phyloP scores from a whole-genome alignment of 2,113 vertebrate species.

The Oreochromis aureus region DNA sequence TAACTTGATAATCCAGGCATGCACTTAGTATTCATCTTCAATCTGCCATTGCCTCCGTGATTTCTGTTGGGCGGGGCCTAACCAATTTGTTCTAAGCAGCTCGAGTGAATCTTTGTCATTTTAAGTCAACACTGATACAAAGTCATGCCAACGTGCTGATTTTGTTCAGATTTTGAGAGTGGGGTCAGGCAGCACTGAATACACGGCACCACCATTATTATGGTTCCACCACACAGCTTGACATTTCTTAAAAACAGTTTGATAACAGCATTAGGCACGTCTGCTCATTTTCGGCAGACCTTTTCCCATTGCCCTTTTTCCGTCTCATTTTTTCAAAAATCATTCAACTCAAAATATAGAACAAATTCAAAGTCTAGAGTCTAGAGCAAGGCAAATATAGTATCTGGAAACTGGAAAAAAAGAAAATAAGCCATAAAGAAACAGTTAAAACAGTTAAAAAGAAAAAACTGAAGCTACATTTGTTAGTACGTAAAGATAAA shows the following conservation, averaged over 20 bases:
- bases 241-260: neutral
- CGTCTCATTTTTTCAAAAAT: neutral
- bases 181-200: neutral
- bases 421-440: neutral
- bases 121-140: neutral
- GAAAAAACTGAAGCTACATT: neutral
- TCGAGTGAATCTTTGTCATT: neutral
- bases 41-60: neutral
- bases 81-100: neutral
- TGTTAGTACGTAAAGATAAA: neutral
- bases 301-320: neutral
- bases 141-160: neutral
- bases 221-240: neutral
- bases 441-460: neutral
- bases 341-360: neutral
- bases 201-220: neutral
- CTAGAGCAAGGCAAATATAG: neutral
- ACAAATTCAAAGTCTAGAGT: neutral
- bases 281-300: neutral
- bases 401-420: neutral
- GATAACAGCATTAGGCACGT: neutral
- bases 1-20: neutral
- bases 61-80: neutral
- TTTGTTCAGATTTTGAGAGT: neutral
- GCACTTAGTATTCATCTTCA: neutral